Base-by-base conservation (phyloP, 2,113 vertebrate species). In the Channa maculata region DNA sequence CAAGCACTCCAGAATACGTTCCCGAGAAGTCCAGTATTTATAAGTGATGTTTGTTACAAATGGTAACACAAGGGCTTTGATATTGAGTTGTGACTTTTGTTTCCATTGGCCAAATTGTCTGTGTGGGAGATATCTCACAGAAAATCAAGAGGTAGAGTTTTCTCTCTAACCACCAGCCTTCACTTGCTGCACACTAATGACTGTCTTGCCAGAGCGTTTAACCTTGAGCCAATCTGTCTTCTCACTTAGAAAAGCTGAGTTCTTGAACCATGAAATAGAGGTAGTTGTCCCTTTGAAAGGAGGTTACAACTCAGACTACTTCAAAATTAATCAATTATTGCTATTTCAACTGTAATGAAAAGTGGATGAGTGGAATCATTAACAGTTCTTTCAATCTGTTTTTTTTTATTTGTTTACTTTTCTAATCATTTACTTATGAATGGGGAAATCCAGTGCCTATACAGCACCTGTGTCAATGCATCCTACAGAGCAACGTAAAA, bases 191-290 rank as follows among this genome's bases (percentile, higher is more conserved):
- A 87, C 83, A 88, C 86, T 92, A 93, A 93, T 92, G 84, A 92
- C 76, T 77, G 82, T 83, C 84, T 83, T 65, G 83, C 85, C 75
- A 77, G 84, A 85, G 75, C 87, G 71, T 92, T 93, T 92, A 91
- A 92, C 89, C 92, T 91, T 89, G 73, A 91, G 85, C 88, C 83
- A 86, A 86, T 91, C 86, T 88, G 89, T 88, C 86, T 88, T 85
- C 79, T 79, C 79, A 83, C 82, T 88, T 75, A 90, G 82, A 89
- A 88, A 88, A 88, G 63, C 79, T 52, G 66, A 88, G 75, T 73
- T 84, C 74, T 86, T 90, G 88, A 92, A 90, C 91, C 90, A 86
- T 92, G 90, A 91, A 94, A 93, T 92, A 49, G 88, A 91, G 79
- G 83, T 66, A 86, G 86, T 81, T 84, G 86, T 90, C 77, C 75